Percentiles rank a stretch among this genome's conserved stretches.
Conservation (phyloP, 2,797 vertebrate genomes). For the Periparus ater region DNA sequence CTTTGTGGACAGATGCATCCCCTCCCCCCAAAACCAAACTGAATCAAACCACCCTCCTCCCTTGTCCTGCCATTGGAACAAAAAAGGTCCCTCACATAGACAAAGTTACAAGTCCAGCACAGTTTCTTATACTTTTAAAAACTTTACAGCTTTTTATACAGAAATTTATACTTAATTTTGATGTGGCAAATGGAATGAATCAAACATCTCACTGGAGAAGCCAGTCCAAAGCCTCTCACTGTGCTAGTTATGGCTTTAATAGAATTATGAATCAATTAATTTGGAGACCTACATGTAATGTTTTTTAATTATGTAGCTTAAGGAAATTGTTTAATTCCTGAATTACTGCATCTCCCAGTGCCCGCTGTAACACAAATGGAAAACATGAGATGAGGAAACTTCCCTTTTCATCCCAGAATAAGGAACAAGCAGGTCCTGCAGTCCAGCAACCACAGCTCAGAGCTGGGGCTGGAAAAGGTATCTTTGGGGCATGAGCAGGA, state of each 20-base stretch:
- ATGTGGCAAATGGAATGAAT: fast-evolving
- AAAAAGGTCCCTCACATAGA: background rate
- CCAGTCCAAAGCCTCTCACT: background rate
- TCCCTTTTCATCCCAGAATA: background rate
- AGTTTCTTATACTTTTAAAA: too few species aligned
- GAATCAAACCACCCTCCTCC: background rate
- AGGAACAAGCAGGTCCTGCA: background rate
- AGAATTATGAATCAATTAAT: background rate
- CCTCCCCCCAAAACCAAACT: background rate
- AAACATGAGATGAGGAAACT: background rate
- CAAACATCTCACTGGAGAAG: background rate
- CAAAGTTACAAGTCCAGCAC: background rate
- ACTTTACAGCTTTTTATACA: too few species aligned
- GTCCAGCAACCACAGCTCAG: background rate
- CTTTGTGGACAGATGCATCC: background rate
- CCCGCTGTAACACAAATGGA: background rate
- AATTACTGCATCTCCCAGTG: background rate
- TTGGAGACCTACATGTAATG: background rate
- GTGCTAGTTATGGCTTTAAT: background rate
- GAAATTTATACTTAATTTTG: background rate
- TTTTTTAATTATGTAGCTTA: background rate
- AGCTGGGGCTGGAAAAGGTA: background rate
- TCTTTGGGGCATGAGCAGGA: background rate
- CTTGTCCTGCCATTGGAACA: background rate
- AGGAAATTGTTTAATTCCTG: background rate